Base-by-base conservation (phyloP, 2,888 invertebrate genomes). In the Linhomoeus sp. region DNA sequence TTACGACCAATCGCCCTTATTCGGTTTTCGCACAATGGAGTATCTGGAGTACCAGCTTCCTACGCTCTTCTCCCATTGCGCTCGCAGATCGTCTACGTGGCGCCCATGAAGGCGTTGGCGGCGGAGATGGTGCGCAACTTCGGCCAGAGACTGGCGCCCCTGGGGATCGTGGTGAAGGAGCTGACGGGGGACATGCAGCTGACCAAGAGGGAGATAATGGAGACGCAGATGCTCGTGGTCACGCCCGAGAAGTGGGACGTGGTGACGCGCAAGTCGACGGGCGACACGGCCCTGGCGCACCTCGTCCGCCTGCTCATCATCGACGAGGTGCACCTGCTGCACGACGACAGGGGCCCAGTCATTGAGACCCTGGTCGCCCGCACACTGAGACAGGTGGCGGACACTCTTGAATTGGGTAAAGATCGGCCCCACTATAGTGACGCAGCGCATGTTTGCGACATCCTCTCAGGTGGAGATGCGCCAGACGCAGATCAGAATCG, bases 191-290 rank as follows among this genome's bases (percentile, higher is more conserved):
- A 99, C 65, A 97, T 94, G 84, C 87, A 90, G 58, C 70, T 99
- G 20, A 85, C 87, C 0, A 88, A 88, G 66, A 73, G 77, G 3
- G 94, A 99, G 68, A 86, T 99, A 50, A 76, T 79, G 41, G 80
- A 85, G 61, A 97, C 97, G 0, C 92, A 73, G 69, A 88, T 97
- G 80, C 75, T 99, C 42, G 85, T 99, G 1, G 87, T 92, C 1
- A 99, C 97, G 0, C 97, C 97, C 0, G 97, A 99, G 69, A 99
- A 99, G 62, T 97, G 97, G 94, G 97, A 99, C 66, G 90, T 99
- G 7, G 87, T 97, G 1, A 94, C 94, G 0, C 74, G 97, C 54
- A 99, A 99, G 58, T 65, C 67, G 43, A 67, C 66, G 73, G 80
- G 86, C 9, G 88, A 90, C 65, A 80, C 84, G 5, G 81, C 82